Base-by-base conservation (phyloP, 2,113 vertebrate species). In the Melanostigma gelatinosum region DNA sequence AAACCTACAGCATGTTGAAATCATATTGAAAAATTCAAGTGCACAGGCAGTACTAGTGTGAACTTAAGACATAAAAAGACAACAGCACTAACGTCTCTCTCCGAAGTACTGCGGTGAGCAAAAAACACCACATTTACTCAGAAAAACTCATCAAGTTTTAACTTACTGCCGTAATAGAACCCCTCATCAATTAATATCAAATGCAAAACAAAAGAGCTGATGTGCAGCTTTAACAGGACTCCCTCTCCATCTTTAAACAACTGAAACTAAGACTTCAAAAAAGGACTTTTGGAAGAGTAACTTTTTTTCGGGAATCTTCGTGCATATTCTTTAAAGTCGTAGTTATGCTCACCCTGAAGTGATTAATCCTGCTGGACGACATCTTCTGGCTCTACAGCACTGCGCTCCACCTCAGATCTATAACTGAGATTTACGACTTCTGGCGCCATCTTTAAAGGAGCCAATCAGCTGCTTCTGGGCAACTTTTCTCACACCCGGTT, bases 351-450 rank as follows among this genome's bases (percentile, higher is more conserved):
- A 54, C 1, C 16, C 10, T n/a, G 58, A 46, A 7, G 20, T 52
- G 78, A 75, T 79, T 82, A 36, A 63, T 44, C 46, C 7, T 44
- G 38, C 32, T 78, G 74, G 68, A 66, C 27, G 40, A 63, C 7
- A 29, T 61, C 60, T 46, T 32, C 29, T 80, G 80, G 67, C 74
- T 8, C 42, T 24, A 18, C 5, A 42, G 61, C 52, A 12, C 40
- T 4, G 24, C 6, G 60, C 42, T 38, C 36, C 70, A 75, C 40
- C 60, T 38, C 5, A 4, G 15, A 77, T 44, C 69, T 36, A 75
- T 9, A n/a, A 32, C 32, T 0, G 46, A 77, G n/a, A 61, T 63
- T 40, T 3, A 29, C 12, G 7, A 3, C 8, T 48, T 32, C 16
- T 16, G 22, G 50, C 75, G 36, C 72, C 13, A 65, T 57, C 50